Percentiles rank a stretch among this genome's conserved stretches.
These are phyloP conservation scores for Synchiropus splendidus DNA, from an alignment of 2,113 vertebrate species.

Conservation along the genomic window DNA sequence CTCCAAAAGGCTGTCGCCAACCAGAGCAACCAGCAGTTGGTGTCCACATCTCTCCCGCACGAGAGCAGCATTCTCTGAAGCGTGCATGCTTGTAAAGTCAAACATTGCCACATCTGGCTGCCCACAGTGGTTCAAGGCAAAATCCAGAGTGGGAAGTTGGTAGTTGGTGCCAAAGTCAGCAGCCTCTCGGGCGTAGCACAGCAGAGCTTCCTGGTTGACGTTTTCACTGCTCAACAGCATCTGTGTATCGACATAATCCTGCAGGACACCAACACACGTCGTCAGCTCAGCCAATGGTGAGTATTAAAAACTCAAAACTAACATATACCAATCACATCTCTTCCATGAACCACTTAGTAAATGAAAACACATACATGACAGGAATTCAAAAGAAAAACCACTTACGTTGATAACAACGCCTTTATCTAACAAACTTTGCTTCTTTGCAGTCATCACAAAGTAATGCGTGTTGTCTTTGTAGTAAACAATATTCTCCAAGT, in stretches of 20 bases:
- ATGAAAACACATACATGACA: too few relatives aligned
- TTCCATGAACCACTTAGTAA: not conserved
- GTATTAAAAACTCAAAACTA: too few relatives aligned
- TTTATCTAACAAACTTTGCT: conserved; percentile 93
- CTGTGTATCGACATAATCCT: conserved; percentile 88
- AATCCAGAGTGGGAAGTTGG: conserved; percentile 90
- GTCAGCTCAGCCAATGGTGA: not conserved
- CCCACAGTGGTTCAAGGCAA: conserved; percentile 85
- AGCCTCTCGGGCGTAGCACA: conserved; percentile 87
- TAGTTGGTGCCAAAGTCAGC: conserved; percentile 95
- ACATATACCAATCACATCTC: too few relatives aligned
- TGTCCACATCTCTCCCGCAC: conserved; percentile 83
- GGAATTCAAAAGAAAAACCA: too few relatives aligned
- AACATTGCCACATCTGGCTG: conserved; percentile 97
- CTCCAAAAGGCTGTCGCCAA: conserved; percentile 94
- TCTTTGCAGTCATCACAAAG: conserved; percentile 99
- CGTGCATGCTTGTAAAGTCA: conserved; percentile 96
- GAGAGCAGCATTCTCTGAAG: conserved; percentile 88
- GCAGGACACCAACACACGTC: conserved; percentile 8
- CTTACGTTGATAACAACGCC: conserved; percentile 88
- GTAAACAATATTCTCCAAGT: conserved; percentile 98
- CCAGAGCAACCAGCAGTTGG: conserved; percentile 83
- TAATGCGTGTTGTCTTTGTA: conserved; percentile 97
- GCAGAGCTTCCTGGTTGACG: conserved; percentile 85
- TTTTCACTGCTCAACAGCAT: conserved; percentile 82